Base-by-base conservation (phyloP, 2,888 invertebrate genomes). In the Poecilus cupreus region DNA sequence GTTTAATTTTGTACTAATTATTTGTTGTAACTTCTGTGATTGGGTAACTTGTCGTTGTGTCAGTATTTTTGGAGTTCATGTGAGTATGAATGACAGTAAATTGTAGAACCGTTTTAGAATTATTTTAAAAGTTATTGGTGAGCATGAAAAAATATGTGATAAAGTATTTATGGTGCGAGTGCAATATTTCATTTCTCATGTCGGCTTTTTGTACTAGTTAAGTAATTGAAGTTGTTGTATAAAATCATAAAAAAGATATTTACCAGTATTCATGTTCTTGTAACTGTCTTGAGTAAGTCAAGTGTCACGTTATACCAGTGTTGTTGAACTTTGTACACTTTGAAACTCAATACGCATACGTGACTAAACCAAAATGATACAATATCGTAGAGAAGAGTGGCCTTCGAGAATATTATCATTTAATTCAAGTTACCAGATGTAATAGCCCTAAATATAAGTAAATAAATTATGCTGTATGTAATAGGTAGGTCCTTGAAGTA, bases 381-480 rank as follows among this genome's bases (percentile, higher is more conserved):
- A 70, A 80, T 80, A 80, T 80, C 68, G 80, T 80, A 80, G 80
- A 68, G 80, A 80, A 72, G 80, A 80, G 80, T 80, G 80, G 80
- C 80, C 80, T 80, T 80, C 16, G 70, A 80, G 70, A 77, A 79
- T 39, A 79, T 79, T 70, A 80, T 80, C 72, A 80, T 70, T 57
- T 80, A 72, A 70, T 22, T 68, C 49, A 64, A 79, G 79, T 79
- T 79, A 70, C 79, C 79, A 79, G 13, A 79, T 68, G 64, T 70
- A 79, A 18, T 72, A 72, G 72, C 46, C 72, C 43, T 72, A 72
- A 74, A 26, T 37, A 54, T 75, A 75, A 75, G 54, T 75, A 75
- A 75, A 75, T 75, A 54, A 75, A 75, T 54, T 13, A 54, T 16
- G 32, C 11, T 72, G 39, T 72, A 72, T 43, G 46, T 77, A 72